phyloP scores from a whole-genome alignment of 2,888 invertebrate genomes.

The Lasioglossum zephyrum region DNA sequence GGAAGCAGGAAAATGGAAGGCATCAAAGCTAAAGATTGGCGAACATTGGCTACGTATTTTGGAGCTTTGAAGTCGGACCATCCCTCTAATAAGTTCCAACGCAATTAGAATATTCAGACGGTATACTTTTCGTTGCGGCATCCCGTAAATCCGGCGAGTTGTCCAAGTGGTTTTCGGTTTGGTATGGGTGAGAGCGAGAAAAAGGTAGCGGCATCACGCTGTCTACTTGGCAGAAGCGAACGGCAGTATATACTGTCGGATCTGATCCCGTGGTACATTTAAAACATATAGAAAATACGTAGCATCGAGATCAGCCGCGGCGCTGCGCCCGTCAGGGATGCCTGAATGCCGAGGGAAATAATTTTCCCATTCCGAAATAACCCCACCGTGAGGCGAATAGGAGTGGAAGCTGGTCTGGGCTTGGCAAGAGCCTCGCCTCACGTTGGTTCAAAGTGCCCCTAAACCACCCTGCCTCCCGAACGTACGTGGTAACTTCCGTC shows the following conservation, averaged over 20 bases:
- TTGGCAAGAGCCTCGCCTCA: conserved; percentile 67
- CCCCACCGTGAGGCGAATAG: conserved; percentile 49
- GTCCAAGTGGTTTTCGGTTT: not conserved
- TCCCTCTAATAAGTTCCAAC: not conserved
- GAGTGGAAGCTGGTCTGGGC: conserved; percentile 36
- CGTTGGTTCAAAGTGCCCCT: conserved; percentile 66
- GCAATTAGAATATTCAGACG: conserved; percentile 4
- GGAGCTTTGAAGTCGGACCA: not conserved
- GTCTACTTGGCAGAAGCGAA: conserved; percentile 39
- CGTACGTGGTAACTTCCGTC: conserved; percentile 70
- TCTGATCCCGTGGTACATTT: conserved; percentile 44
- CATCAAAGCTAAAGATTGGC: not conserved
- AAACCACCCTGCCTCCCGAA: conserved; percentile 63
- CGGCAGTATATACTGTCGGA: conserved; percentile 2
- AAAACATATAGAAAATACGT: conserved; percentile 50
- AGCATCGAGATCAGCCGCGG: conserved; percentile 48
- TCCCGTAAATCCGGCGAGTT: conserved; percentile 5
- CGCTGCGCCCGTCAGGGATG: conserved; percentile 70
- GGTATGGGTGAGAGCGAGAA: not conserved
- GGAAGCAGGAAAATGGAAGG: not conserved
- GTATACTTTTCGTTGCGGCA: not conserved
- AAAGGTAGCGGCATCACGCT: not conserved
- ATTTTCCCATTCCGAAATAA: conserved; percentile 76
- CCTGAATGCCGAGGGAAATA: conserved; percentile 72
- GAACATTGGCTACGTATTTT: not conserved